Percentiles rank a stretch among this genome's conserved stretches.
phyloP scores from a whole-genome alignment of 2,113 vertebrate species.

The Blennius ocellaris region DNA sequence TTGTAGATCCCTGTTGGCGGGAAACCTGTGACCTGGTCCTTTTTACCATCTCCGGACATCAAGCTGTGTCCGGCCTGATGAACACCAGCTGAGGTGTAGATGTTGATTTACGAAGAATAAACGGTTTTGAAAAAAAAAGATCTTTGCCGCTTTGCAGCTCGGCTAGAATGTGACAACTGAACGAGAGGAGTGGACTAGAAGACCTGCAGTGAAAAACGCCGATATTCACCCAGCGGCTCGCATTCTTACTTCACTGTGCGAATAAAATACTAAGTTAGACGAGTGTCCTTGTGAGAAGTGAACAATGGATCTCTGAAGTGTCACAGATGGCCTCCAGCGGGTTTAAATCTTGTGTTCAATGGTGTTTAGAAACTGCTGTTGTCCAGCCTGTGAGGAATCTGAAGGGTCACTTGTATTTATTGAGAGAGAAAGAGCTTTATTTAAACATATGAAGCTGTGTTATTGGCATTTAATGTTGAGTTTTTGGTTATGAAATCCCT shows the following conservation, averaged over 20 bases:
- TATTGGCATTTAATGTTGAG: too few species aligned
- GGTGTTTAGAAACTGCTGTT: too few species aligned
- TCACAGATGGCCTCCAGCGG: too few species aligned
- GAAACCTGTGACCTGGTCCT: constrained; percentile 10
- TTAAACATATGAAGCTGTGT: too few species aligned
- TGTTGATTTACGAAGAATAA: neutral
- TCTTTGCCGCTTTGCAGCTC: constrained; percentile 48
- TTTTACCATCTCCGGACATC: neutral
- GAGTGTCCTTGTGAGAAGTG: too few species aligned
- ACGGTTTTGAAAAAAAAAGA: neutral
- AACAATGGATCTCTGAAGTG: too few species aligned
- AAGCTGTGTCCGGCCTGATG: neutral
- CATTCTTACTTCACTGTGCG: neutral
- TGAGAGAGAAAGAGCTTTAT: too few species aligned
- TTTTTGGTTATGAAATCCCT: too few species aligned
- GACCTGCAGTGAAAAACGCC: constrained; percentile 10
- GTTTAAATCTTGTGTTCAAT: too few species aligned
- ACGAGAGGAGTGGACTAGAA: constrained; percentile 49
- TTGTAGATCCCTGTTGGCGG: neutral
- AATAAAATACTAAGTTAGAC: neutral
- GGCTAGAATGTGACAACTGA: constrained; percentile 25
- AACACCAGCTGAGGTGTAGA: neutral
- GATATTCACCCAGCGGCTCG: constrained; percentile 45
- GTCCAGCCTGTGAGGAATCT: too few species aligned
- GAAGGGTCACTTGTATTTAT: too few species aligned